Evolutionary conservation across 2,797 vertebrate species (phyloP), one percentile per base, ranked within the genome.

Genomic region (Argyrosomus regius): DNA sequence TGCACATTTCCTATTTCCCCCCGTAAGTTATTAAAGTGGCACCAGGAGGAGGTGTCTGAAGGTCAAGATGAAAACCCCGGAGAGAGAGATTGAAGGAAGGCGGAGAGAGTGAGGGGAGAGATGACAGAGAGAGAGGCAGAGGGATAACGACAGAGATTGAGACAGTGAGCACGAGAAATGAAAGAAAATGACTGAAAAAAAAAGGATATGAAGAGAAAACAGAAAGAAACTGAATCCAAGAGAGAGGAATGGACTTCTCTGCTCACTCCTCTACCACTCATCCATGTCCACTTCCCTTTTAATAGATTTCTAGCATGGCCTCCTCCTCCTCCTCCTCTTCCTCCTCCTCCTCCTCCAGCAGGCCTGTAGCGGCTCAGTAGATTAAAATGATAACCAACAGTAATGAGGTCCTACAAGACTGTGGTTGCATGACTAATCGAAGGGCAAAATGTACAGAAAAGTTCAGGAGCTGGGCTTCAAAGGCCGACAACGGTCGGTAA

Each of bases 321-420:
- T 83, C 84, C 70, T 84, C 83, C 80, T 50, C 60, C 73, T 63
- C 69, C 77, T 54, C 52, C 68, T 58, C 62, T 24, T 49, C 61
- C 57, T 52, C 35, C 39, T 81, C 84, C 78, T 82, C 80, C 57
- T 81, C 72, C 59, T 68, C 66, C 78, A 73, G 72, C 59, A 65
- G 61, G 77, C 81, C 76, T 75, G 78, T 77, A 79, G 78, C 87
- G 45, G 86, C 84, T 84, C 89, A 81, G 75, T 78, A 91, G 88
- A 91, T 94, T 88, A 88, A 91, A 92, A 90, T 85, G 91, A 93
- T 91, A 91, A 92, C 81, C 82, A 86, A 75, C 90, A 78, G 85
- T 93, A 93, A 94, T 93, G 92, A 93, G 92, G 91, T 93, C 92
- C 92, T 91, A 54, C 90, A 92, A 92, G 93, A 90, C 86, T 59